Percentiles rank a stretch among this genome's conserved stretches.
phyloP scores from a whole-genome alignment of 2,113 vertebrate species.

The Ictalurus punctatus region DNA sequence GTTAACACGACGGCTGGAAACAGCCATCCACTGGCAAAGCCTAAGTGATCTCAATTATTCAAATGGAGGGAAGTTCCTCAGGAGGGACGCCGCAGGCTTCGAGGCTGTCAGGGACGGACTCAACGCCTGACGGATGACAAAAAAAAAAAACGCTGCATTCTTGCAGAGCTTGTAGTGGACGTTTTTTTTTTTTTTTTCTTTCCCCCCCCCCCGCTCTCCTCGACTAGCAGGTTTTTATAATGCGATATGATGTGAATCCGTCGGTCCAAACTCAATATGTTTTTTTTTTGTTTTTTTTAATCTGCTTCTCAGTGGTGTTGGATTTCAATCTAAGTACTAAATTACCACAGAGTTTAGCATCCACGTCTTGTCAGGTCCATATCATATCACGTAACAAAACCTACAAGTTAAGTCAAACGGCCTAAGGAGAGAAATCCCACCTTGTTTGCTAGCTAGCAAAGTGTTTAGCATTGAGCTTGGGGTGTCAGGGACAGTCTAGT shows the following conservation, averaged over 20 bases:
- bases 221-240: background rate
- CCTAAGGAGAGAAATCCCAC: background rate
- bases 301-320: background rate
- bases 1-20: conserved; percentile 65
- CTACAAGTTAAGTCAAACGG: background rate
- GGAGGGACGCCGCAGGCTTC: conserved; percentile 60
- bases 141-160: conserved; percentile 56
- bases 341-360: background rate
- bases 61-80: conserved; percentile 65
- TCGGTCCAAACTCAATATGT: background rate
- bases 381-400: background rate
- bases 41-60: conserved; percentile 70
- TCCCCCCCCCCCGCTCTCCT: background rate
- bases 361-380: background rate
- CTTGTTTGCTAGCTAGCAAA: background rate
- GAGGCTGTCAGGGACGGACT: conserved; percentile 66
- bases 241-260: background rate
- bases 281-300: background rate
- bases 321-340: background rate
- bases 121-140: conserved; percentile 69
- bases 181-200: background rate
- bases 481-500: background rate
- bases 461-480: background rate
- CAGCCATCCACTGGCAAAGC: conserved; percentile 59
- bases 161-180: conserved; percentile 43